Evolutionary conservation across 1,140 invertebrate species (phyloP), one percentile per base, ranked within the genome.

Genomic region (Habropoda laboriosa): DNA sequence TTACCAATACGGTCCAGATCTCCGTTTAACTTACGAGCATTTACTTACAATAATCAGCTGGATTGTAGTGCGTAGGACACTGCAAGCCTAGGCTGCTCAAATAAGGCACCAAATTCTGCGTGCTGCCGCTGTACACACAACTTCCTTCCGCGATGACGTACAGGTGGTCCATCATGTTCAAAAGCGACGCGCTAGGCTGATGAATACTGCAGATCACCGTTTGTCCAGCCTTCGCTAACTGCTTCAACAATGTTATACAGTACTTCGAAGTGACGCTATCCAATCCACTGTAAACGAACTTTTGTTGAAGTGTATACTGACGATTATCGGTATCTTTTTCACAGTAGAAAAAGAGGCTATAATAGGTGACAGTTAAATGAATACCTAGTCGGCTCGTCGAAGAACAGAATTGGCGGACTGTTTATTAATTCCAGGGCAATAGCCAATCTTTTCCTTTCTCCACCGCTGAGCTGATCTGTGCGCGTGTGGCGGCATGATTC

Each of bases 351-450:
- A 42, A 27, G 30, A 32, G 30, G n/a, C 49, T 32, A 7, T n/a
- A 40, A 27, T 57, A 32, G 49, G n/a, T 67, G n/a, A 10, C 13
- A 57, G 47, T 71, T 64, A 30, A 45, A 51, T 94, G n/a, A 2
- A 6, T 91, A 98, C 97, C 97, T 98, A 7, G 98, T 99, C 55
- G 98, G 98, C 91, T 99, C 98, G 90, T 99, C 98, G 86, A 99
- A 96, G 92, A 98, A 98, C 94, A 99, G 95, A 12, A 98, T 94
- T 6, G 97, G 97, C 10, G 98, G 98, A 92, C 98, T 98, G 88
- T 96, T 97, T 64, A 98, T 93, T 77, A 97, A 90, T 90, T 97
- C 96, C 49, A 98, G 93, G n/a, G 97, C 97, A 67, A 99, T 98
- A 4, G 97, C 96, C 4, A 99, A 93, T 86, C 97, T 94, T 92